Evolutionary conservation across 1,140 invertebrate genomes (phyloP).

Genomic region (Nephotettix cincticeps): DNA sequence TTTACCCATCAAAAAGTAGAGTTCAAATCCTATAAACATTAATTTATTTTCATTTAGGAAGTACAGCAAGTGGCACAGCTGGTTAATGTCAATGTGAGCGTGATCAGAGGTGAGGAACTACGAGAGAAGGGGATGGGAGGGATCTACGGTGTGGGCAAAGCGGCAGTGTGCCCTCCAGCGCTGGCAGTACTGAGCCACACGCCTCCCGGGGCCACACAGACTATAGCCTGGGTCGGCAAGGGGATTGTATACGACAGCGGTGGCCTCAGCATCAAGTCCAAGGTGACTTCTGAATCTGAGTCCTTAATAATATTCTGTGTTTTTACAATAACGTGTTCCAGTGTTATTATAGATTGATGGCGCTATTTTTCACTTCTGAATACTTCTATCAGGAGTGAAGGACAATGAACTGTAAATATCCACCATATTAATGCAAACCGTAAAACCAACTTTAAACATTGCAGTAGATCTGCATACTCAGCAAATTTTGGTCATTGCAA

Average conservation of each 20-base stretch:
- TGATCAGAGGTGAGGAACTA: constrained; percentile 78
- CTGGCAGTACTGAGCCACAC: constrained; percentile 74
- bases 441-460: too few relatives aligned
- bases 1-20: too few relatives aligned
- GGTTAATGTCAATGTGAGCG: constrained; percentile 57
- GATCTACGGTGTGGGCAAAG: constrained; percentile 85
- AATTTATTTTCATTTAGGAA: too few relatives aligned
- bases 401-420: too few relatives aligned
- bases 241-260: constrained; percentile 93
- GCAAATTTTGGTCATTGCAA: too few relatives aligned
- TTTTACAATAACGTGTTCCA: neutral
- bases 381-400: too few relatives aligned
- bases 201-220: constrained; percentile 63
- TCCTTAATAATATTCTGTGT: neutral
- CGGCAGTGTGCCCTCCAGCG: constrained; percentile 72
- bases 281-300: too few relatives aligned
- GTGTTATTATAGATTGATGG: neutral
- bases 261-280: constrained; percentile 86
- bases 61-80: constrained; percentile 64
- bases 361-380: too few relatives aligned
- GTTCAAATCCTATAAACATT: too few relatives aligned
- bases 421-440: too few relatives aligned
- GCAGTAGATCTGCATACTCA: too few relatives aligned
- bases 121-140: constrained; percentile 74
- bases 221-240: constrained; percentile 89